Base-by-base conservation (phyloP, 2,888 invertebrate genomes). In the Papilio gigon region DNA sequence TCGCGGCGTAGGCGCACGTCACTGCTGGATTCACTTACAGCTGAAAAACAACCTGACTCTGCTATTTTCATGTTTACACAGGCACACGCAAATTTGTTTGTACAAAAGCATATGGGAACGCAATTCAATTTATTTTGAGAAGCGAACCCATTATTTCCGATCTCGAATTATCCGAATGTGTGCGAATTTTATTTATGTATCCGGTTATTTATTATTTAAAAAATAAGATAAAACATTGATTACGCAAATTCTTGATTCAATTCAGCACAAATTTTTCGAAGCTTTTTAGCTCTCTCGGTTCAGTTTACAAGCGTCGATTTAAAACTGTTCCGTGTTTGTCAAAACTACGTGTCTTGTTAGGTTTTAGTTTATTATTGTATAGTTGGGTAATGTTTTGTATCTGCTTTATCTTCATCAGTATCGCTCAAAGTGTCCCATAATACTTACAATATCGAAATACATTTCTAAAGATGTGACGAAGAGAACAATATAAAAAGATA, bases 181-280 rank as follows among this genome's bases (percentile, higher is more conserved):
- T 27, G 53, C 53, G 6, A 27, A 53, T 53, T 53, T 53, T 27
- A 27, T 27, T 50, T 50, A 14, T 27, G 53, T n/a, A 68, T 58
- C 73, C 72, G 71, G 70, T 70, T 70, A 80, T 79, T 75, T 22
- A 47, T 53, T 53, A 8, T 22, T 53, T 27, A n/a, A 30, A 30
- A 17, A n/a, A 50, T 56, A 30, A 56, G 14, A 56, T 53, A n/a
- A 30, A 30, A 22, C 22, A 47, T 9, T 56, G 53, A 30, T 56
- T 30, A 30, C 53, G n/a, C 17, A 53, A 30, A 50, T 9, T 30
- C n/a, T 9, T 30, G 27, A 53, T 5, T 30, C 30, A n/a, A 27
- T n/a, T 30, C n/a, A 53, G 27, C 8, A 27, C 4, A 30, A 12
- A 53, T 17, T 53, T 53, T 14, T 25, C 14, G 6, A 50, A 25